Evolutionary conservation across 2,888 invertebrate genomes (phyloP), one percentile per base, ranked within the genome.

Genomic region (Tachystola acroxantha): DNA sequence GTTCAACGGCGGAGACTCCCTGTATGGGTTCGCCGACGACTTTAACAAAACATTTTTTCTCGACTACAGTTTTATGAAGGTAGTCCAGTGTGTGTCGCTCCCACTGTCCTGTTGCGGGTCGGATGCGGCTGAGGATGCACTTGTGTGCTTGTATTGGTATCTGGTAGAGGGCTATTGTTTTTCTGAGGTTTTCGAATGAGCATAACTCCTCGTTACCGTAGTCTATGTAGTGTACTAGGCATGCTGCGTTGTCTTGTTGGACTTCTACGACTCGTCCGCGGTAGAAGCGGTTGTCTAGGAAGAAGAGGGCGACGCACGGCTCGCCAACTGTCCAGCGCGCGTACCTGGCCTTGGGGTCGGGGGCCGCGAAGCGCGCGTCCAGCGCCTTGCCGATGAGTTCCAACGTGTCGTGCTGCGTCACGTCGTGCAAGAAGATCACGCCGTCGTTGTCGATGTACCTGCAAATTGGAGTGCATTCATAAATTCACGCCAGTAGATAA

Each of bases 191-290:
- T 1, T 75, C 64, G 9, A 88, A 76, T 0, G 77, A 50, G 39
- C 93, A 90, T 0, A 70, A 64, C 66, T 96, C 96, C 26, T 89
- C 81, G 60, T 95, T 96, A 0, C 96, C 96, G 59, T 93, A 96
- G 75, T 96, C 96, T 1, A 96, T 88, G 72, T 94, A 95, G 34
- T 89, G 80, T 0, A 95, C 90, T 36, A 82, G 44, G 43, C 91
- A 76, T 34, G 60, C 52, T 32, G 67, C 53, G 1, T 71, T 48
- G 39, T 87, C 78, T 1, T 69, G 50, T 26, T 76, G 59, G 1
- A 88, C 74, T 34, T 86, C 67, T 1, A 79, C 1, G 1, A 94
- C 86, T 55, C 80, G 76, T 4, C 91, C 95, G 39, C 96, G 88
- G 67, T 95, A 95, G 88, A 92, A 93, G 10, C 80, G 76, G 7